Percentiles rank a stretch among this genome's conserved stretches.
Conservation (phyloP, 2,888 invertebrate genomes). For the Deroplatys truncata region DNA sequence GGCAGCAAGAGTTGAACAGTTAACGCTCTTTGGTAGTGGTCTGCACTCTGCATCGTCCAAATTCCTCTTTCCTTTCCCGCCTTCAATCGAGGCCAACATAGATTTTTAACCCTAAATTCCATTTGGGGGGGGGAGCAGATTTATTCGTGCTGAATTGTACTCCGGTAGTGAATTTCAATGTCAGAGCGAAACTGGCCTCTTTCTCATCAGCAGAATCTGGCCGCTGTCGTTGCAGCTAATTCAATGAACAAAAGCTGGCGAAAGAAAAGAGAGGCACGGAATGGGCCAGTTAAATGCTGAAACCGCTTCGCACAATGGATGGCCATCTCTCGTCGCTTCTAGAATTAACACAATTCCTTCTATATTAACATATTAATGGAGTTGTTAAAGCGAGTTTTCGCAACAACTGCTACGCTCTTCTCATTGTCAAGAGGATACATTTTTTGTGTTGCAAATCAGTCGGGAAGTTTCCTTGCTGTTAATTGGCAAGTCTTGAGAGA, state of each 20-base stretch:
- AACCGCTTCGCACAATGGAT: background rate
- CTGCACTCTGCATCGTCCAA: background rate
- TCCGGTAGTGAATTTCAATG: background rate
- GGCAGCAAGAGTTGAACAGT: background rate
- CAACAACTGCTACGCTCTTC: background rate
- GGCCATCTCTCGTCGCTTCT: background rate
- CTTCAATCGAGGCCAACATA: background rate
- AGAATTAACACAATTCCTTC: background rate
- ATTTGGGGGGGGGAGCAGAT: background rate
- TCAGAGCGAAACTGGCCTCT: background rate
- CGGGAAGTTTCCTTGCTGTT: background rate
- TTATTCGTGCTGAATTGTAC: background rate
- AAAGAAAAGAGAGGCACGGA: background rate
- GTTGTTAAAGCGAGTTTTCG: background rate
- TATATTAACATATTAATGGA: slow-evolving; percentile 16
- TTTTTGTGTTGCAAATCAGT: background rate
- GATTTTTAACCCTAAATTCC: background rate
- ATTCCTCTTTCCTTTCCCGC: no score
- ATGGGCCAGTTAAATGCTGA: slow-evolving; percentile 10
- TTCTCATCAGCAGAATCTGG: background rate
- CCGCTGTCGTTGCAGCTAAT: background rate
- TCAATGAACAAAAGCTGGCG: background rate
- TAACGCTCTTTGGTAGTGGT: background rate
- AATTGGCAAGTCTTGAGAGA: background rate
- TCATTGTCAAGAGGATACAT: background rate